Percentiles rank a stretch among this genome's conserved stretches.
Evolutionary conservation across 2,113 vertebrate genomes (phyloP).

Genomic region (Psilopogon haemacephalus): DNA sequence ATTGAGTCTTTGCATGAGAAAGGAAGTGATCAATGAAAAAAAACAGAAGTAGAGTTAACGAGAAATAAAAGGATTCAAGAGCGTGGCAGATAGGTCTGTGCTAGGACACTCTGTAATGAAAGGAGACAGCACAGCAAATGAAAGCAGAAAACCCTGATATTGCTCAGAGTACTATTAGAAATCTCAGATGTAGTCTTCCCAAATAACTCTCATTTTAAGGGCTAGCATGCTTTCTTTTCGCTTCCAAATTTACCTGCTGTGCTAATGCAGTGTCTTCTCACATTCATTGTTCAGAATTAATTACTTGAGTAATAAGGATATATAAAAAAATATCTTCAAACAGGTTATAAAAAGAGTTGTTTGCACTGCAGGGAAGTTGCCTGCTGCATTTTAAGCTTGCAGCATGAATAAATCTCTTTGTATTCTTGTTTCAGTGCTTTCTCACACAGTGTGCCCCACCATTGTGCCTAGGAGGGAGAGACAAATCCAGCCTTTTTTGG

Average conservation of each 20-base stretch:
- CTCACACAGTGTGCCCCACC: not conserved
- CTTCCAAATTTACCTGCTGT: conserved; percentile 21
- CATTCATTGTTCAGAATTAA: conserved; percentile 15
- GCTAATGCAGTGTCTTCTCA: conserved; percentile 25
- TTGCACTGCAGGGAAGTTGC: not conserved
- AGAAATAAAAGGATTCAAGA: conserved; percentile 49
- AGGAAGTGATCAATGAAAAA: conserved; percentile 34
- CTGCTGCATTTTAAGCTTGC: conserved; percentile 52
- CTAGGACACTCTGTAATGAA: conserved; percentile 53
- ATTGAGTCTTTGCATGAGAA: conserved; percentile 25
- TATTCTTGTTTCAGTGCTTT: not conserved
- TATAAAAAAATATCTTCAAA: not conserved
- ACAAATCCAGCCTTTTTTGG: not conserved
- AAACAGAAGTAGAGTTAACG: not conserved
- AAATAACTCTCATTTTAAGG: conserved; percentile 45
- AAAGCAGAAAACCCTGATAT: conserved; percentile 35
- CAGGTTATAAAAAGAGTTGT: conserved; percentile 9
- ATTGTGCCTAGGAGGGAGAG: not conserved
- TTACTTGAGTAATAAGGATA: conserved; percentile 8
- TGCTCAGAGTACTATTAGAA: not conserved
- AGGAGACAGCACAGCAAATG: conserved; percentile 50
- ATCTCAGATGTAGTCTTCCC: conserved; percentile 24
- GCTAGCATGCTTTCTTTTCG: not conserved
- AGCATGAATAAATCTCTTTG: conserved; percentile 56
- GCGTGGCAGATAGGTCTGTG: not conserved